Conservation (phyloP, 2,113 vertebrate species). For the Terrapene triunguis region DNA sequence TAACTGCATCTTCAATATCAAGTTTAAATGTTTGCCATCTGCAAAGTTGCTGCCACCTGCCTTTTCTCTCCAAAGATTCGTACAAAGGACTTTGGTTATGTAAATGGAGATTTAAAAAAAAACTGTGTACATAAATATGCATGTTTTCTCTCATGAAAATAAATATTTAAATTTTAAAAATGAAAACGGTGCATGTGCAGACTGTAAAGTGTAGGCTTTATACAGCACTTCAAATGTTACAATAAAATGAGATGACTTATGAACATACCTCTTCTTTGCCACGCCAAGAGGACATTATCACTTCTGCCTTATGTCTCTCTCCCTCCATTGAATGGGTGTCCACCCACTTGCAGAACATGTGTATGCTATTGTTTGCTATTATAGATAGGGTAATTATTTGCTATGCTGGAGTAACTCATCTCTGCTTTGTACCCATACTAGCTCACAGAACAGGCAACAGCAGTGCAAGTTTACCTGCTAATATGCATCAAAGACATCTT, state of each 20-base stretch:
- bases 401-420: not conserved
- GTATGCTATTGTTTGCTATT: not conserved
- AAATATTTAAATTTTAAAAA: slow-evolving; percentile 71
- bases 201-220: slow-evolving; percentile 60
- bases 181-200: slow-evolving; percentile 50
- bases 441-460: not conserved
- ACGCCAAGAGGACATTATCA: not conserved
- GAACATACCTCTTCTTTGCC: not conserved
- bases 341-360: not conserved
- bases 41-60: slow-evolving; percentile 16
- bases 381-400: not conserved
- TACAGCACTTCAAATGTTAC: slow-evolving; percentile 22
- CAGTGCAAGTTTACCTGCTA: accelerated
- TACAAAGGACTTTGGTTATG: slow-evolving; percentile 65
- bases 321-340: not conserved
- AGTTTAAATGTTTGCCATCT: slow-evolving; percentile 49
- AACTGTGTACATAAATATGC: slow-evolving; percentile 69
- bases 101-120: slow-evolving; percentile 61
- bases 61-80: slow-evolving; percentile 47
- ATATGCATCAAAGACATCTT: not conserved
- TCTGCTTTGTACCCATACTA: not conserved
- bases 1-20: slow-evolving; percentile 48
- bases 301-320: not conserved
- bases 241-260: slow-evolving; percentile 71
- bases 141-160: slow-evolving; percentile 71